These are phyloP conservation scores for Carapus acus DNA, from an alignment of 2,797 vertebrate genomes.

Conservation along the genomic window DNA sequence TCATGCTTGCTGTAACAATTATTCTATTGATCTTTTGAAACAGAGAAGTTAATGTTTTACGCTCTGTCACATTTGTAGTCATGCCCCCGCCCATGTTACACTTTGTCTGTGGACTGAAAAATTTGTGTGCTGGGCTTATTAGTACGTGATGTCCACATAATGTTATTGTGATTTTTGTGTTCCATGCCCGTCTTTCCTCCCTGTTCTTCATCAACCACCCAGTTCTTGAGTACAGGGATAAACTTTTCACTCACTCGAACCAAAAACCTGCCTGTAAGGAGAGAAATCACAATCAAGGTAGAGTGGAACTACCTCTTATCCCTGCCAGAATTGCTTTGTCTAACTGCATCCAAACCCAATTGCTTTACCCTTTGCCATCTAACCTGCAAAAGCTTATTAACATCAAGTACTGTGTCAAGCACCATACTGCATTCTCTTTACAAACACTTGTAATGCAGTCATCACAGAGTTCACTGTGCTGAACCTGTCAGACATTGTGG, in stretches of 20 bases:
- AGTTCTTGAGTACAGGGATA: slow-evolving; percentile 97
- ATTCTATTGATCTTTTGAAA: slow-evolving; percentile 26
- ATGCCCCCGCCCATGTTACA: slow-evolving; percentile 27
- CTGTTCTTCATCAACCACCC: slow-evolving; percentile 61
- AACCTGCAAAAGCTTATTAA: slow-evolving; percentile 49
- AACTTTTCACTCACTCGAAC: slow-evolving; percentile 92
- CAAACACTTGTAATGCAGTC: slow-evolving; percentile 37
- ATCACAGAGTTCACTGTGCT: slow-evolving; percentile 32
- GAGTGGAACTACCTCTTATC: slow-evolving; percentile 59
- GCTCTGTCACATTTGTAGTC: slow-evolving; percentile 6
- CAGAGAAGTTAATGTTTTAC: slow-evolving; percentile 7
- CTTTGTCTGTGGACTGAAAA: slow-evolving; percentile 23
- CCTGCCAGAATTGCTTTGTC: slow-evolving; percentile 14
- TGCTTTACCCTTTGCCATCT: slow-evolving; percentile 26
- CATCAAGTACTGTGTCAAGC: slow-evolving; percentile 15
- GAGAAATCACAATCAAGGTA: slow-evolving; percentile 89
- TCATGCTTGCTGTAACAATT: slow-evolving; percentile 43
- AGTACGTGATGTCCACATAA: slow-evolving; percentile 34
- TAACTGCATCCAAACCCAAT: slow-evolving; percentile 28
- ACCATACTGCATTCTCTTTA: slow-evolving; percentile 34
- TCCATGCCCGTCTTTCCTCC: slow-evolving; percentile 41
- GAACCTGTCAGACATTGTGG: slow-evolving; percentile 55
- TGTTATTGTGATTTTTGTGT: slow-evolving; percentile 57
- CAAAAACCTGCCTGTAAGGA: slow-evolving; percentile 87
- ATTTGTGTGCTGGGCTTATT: slow-evolving; percentile 14